Base-by-base conservation (phyloP, 2,797 vertebrate species). In the Protonibea diacanthus region DNA sequence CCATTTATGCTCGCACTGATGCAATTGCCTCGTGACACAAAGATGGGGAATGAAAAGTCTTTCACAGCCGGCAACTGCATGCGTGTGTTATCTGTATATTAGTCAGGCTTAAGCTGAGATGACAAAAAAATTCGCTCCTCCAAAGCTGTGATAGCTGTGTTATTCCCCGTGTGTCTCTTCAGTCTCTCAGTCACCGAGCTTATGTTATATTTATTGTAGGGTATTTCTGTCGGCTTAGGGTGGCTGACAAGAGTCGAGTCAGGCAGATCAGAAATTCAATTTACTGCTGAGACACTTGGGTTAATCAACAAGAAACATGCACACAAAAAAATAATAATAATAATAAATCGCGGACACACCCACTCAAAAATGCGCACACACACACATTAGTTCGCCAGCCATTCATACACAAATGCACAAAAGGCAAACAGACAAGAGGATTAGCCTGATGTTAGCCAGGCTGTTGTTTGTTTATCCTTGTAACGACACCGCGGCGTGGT, bases 191-290 rank as follows among this genome's bases (percentile, higher is more conserved):
- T 58, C 59, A 33, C 74, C 49, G 20, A 66, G 85, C 82, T 88
- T 80, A 86, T 49, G 75, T 82, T 88, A 83, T 82, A 84, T 91
- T 88, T 85, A 87, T 81, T 79, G 77, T 79, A 2, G 68, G 81
- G 74, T 53, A 78, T 91, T 88, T 81, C 69, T 81, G 68, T 72
- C 79, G 33, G 72, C 78, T 92, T 87, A 86, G n/a, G 76, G 74
- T 1, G 20, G 62, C 78, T 86, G 91, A 90, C 86, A 72, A 68
- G 76, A 79, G 81, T 76, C 23, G 48, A 81, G 88, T 83, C 74
- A 33, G 67, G 76, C 78, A 87, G 89, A 89, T 89, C 80, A 82
- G 81, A 71, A 91, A 93, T 89, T 88, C 72, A 89, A 90, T 92
- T 88, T 84, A 25, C 78, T 9, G 70, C 78, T 6, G 75, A 76